phyloP scores from a whole-genome alignment of 2,797 vertebrate species.

The Girardinus metallicus region DNA sequence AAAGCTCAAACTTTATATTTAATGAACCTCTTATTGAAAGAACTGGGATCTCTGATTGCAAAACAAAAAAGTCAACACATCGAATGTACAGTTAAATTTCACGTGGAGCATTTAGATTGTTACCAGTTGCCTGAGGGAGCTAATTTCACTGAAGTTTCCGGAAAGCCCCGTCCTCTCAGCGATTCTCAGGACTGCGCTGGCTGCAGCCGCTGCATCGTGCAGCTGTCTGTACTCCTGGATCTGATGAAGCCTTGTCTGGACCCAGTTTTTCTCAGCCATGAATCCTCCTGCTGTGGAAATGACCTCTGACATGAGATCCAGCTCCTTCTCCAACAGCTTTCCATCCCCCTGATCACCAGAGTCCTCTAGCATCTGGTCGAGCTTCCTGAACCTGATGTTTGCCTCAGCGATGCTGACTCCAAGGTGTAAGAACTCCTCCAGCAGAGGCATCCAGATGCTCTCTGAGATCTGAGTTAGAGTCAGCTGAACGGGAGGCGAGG shows the following conservation, averaged over 20 bases:
- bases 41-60: not conserved
- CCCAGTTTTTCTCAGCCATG: conserved; percentile 47
- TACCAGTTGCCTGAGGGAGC: conserved; percentile 75
- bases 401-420: conserved; percentile 48
- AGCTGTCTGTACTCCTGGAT: conserved; percentile 77
- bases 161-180: conserved; percentile 57
- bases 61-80: not conserved
- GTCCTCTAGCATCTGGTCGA: conserved; percentile 63
- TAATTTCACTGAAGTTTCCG: conserved; percentile 73
- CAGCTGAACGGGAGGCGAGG: conserved; percentile 5
- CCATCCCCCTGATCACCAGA: conserved; percentile 69
- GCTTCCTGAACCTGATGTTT: conserved; percentile 60
- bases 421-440: conserved; percentile 36
- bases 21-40: not conserved
- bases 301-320: conserved; percentile 65
- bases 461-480: conserved; percentile 53
- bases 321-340: conserved; percentile 60
- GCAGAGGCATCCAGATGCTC: conserved; percentile 69
- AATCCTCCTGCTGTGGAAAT: not conserved
- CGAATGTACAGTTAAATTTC: not conserved
- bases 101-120: not conserved
- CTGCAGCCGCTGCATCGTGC: conserved; percentile 63
- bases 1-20: not conserved
- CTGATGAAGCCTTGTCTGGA: conserved; percentile 41
- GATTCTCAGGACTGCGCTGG: conserved; percentile 63